Base-by-base conservation (phyloP, 2,113 vertebrate species). In the Trachemys scripta region DNA sequence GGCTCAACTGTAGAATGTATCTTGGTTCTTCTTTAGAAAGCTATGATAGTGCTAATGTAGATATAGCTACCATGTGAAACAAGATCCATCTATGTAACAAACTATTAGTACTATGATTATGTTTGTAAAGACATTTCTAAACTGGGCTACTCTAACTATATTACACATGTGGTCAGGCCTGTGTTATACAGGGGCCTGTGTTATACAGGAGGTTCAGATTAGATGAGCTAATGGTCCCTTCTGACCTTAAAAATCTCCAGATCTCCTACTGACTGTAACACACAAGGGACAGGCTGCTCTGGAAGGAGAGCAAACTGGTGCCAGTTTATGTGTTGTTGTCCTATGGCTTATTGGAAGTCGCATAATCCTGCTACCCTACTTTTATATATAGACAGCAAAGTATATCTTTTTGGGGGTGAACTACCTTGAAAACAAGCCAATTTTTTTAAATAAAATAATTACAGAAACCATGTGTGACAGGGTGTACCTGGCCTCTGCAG, bases 11-110 rank as follows among this genome's bases (percentile, higher is more conserved):
- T 89, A 78, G 42, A 20, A 10, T 90, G 81, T 56, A 88, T 86
- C 45, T 53, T 86, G 62, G 45, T 10, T 96, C 22, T 25, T 90
- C 50, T 93, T 90, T 82, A 79, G 49, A 86, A 96, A 92, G 45
- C 54, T 20, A 35, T 78, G 76, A 50, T 56, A 47, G 38, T 49
- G 16, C 0, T 20, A 29, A 56, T n/a, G 47, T 56, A 56, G 81
- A 53, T 87, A 20, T 47, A 85, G 25, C 12, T 85, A 29, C 53
- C 1, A 6, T 83, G 59, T 22, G 62, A 96, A 90, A 81, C 57
- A 94, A 90, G 42, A 88, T 80, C 49, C 72, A 3, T 65, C 45
- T 84, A 2, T 10, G 29, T 51, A 6, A 9, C 35, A 82, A 95
- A 93, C 78, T 88, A 92, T 90, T 85, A 88, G 90, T 82, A 54